A percentile compares a stretch with the other conserved stretches of the same genome.
These are phyloP conservation scores for Paratrypauchen microcephalus DNA, from an alignment of 2,797 vertebrate genomes.

Conservation along the genomic window DNA sequence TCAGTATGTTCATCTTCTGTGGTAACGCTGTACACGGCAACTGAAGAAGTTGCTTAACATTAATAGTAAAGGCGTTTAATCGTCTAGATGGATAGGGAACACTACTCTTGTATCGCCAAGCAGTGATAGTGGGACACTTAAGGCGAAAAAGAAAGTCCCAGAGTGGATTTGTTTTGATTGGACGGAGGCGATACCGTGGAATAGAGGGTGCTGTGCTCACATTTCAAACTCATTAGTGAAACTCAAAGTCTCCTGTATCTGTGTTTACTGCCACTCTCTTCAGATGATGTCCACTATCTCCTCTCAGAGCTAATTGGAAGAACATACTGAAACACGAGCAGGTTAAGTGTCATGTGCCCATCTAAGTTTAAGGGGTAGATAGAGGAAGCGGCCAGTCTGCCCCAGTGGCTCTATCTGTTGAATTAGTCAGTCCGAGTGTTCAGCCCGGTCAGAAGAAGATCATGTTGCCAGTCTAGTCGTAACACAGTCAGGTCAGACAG, in stretches of 20 bases:
- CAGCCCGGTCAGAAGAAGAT: conserved; percentile 39
- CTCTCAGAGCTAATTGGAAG: conserved; percentile 7
- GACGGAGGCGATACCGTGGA: conserved; percentile 38
- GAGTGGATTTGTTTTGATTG: conserved; percentile 20
- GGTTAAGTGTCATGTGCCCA: conserved; percentile 14
- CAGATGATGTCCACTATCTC: neutral
- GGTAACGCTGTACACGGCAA: neutral
- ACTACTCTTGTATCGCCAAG: conserved; percentile 2
- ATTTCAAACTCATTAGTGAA: conserved; percentile 37
- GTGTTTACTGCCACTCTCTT: conserved; percentile 18
- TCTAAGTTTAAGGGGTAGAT: conserved; percentile 19
- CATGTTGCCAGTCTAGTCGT: conserved; percentile 61
- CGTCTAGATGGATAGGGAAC: conserved; percentile 6
- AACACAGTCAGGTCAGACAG: conserved; percentile 60
- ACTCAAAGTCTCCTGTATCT: conserved; percentile 18
- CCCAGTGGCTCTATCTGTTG: conserved; percentile 54
- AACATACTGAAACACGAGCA: conserved; percentile 3
- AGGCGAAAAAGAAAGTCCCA: neutral
- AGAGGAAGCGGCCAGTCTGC: conserved; percentile 39
- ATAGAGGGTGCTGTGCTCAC: conserved; percentile 32
- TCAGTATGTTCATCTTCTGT: neutral
- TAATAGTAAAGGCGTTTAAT: conserved; percentile 17
- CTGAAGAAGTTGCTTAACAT: conserved; percentile 12
- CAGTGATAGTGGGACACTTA: conserved; percentile 8
- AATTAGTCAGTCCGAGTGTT: conserved; percentile 68